Conservation (phyloP, 2,888 invertebrate species). For the Apeira syringaria region DNA sequence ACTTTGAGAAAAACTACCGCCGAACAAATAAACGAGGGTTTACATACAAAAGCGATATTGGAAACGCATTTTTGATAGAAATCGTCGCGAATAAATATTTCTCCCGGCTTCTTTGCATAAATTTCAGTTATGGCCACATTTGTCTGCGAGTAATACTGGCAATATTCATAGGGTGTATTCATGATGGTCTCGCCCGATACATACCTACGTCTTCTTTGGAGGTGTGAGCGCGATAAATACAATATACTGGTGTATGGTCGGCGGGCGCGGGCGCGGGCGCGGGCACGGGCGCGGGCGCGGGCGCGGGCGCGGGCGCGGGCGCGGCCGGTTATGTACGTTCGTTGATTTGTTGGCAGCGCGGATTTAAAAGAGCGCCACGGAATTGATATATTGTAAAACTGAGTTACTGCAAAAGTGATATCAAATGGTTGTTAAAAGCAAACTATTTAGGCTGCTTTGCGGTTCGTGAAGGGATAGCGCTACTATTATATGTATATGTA, state of each 20-base stretch:
- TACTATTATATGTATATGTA: no score
- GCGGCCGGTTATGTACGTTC: neutral
- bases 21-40: slow-evolving; percentile 25
- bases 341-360: slow-evolving; percentile 8
- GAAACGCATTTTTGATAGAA: slow-evolving; percentile 22
- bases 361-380: neutral
- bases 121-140: slow-evolving; percentile 51
- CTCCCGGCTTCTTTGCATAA: slow-evolving; percentile 42
- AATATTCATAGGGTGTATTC: slow-evolving; percentile 38
- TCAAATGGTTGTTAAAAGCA: no score
- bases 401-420: no score
- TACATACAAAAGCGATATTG: slow-evolving; percentile 22
- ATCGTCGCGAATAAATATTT: slow-evolving; percentile 45
- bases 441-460: no score
- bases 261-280: no score
- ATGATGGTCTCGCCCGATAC: slow-evolving; percentile 30
- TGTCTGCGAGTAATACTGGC: slow-evolving; percentile 49
- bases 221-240: slow-evolving; percentile 13
- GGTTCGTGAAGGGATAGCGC: no score
- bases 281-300: no score
- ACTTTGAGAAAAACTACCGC: slow-evolving; percentile 16
- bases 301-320: no score
- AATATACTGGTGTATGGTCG: slow-evolving; percentile 10
- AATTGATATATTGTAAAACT: slow-evolving; percentile 2
- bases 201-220: slow-evolving; percentile 36